Conservation (phyloP, 2,113 vertebrate genomes). For the Podiceps cristatus region DNA sequence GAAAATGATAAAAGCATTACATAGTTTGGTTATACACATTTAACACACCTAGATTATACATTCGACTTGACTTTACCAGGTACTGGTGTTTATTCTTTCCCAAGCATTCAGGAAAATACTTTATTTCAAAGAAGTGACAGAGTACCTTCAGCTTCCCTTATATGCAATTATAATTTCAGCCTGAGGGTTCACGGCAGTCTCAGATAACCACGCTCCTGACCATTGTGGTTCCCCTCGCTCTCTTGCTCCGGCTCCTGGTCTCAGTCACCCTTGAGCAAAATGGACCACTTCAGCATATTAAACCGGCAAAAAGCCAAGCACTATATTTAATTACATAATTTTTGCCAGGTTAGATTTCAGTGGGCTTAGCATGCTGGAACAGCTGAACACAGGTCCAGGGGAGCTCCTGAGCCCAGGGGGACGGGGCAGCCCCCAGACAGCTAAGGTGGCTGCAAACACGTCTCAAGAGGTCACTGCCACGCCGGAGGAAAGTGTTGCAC, state of each 20-base stretch:
- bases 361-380: background rate
- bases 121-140: background rate
- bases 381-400: background rate
- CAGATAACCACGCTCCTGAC: background rate
- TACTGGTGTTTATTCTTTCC: background rate
- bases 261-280: background rate
- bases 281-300: background rate
- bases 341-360: background rate
- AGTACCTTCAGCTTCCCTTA: background rate
- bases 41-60: background rate
- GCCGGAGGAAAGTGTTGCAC: background rate
- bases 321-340: background rate
- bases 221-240: background rate
- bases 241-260: background rate
- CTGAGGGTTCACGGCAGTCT: background rate
- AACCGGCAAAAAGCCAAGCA: background rate
- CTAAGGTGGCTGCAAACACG: background rate
- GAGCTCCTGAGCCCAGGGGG: background rate
- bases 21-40: background rate
- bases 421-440: background rate
- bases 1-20: background rate
- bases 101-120: background rate
- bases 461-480: background rate
- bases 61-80: background rate
- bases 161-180: background rate